Base-by-base conservation (phyloP, 2,797 vertebrate species). In the Gymnocypris eckloni region DNA sequence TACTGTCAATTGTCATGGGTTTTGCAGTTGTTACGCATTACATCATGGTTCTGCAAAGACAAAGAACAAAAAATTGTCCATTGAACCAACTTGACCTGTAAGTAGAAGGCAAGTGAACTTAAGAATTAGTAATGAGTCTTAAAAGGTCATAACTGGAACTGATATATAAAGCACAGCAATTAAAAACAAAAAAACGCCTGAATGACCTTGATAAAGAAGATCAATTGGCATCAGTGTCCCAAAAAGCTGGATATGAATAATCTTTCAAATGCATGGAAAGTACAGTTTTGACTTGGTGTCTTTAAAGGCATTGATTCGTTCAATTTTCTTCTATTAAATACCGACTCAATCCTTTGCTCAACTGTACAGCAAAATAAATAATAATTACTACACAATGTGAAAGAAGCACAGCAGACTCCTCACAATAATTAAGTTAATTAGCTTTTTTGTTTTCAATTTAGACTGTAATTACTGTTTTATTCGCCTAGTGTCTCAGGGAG, bases 391-490 rank as follows among this genome's bases (percentile, higher is more conserved):
- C 50, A 64, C 20, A 61, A 22, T 1, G 9, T 3, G 1, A 39
- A 28, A 73, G 6, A 61, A 48, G 3, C 18, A 48, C 43, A 48
- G 11, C 43, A 48, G 43, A 50, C 72, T 64, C 18, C 22, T 66
- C 52, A 66, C 45, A 76, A 52, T 84, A 52, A 84, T 54, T 77
- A 0, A 67, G 61, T 73, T 48, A 15, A 82, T 33, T 69, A 16
- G 37, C 45, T 67, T 41, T 41, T 83, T 52, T 52, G 22, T 77
- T 33, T 16, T 52, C 22, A 66, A 52, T 84, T 52, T 77, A 77
- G 71, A 10, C 20, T 12, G 25, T 77, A 52, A 84, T 84, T 84
- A 67, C 4, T 18, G 72, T 76, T 77, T 50, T 64, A 67, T 52
- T 76, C 15, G 28, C 18, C 61, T 54, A 6, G 22, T 84, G 72